These are phyloP conservation scores for Brienomyrus longianalis DNA, from an alignment of 2,113 vertebrate species.

Conservation along the genomic window DNA sequence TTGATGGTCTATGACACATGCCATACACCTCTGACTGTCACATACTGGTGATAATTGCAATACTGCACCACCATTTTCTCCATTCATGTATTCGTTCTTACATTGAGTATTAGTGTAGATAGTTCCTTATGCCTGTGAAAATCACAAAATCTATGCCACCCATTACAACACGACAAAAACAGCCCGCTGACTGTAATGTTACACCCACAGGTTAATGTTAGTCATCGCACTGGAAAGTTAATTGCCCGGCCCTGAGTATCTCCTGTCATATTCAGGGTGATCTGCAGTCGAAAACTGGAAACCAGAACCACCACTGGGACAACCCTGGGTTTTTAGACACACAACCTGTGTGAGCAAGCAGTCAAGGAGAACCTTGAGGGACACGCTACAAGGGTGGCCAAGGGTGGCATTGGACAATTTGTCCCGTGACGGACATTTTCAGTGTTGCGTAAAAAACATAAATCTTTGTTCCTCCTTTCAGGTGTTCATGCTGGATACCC, in stretches of 20 bases:
- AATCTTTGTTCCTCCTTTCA: slow-evolving; percentile 36
- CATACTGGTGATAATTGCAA: not conserved
- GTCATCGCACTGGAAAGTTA: not conserved
- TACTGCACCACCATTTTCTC: not conserved
- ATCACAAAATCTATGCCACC: not conserved
- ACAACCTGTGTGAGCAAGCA: not conserved
- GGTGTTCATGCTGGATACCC: slow-evolving; percentile 96
- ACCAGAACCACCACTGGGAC: not conserved
- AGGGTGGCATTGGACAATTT: not conserved
- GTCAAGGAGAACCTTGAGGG: not conserved
- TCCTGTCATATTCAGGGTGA: not conserved
- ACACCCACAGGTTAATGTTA: not conserved
- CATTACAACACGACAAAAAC: not conserved
- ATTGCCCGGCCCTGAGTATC: not conserved
- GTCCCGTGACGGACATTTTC: not conserved
- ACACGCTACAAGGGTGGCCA: not conserved
- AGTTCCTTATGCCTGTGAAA: not conserved
- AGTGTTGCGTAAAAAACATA: not conserved
- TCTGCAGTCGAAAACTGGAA: not conserved
- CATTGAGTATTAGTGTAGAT: not conserved
- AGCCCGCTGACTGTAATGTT: not conserved
- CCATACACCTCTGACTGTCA: not conserved
- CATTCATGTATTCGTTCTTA: not conserved
- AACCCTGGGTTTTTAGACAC: not conserved
- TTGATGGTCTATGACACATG: not conserved